These are phyloP conservation scores for Zapornia atra DNA, from an alignment of 2,113 vertebrate genomes.

Conservation along the genomic window DNA sequence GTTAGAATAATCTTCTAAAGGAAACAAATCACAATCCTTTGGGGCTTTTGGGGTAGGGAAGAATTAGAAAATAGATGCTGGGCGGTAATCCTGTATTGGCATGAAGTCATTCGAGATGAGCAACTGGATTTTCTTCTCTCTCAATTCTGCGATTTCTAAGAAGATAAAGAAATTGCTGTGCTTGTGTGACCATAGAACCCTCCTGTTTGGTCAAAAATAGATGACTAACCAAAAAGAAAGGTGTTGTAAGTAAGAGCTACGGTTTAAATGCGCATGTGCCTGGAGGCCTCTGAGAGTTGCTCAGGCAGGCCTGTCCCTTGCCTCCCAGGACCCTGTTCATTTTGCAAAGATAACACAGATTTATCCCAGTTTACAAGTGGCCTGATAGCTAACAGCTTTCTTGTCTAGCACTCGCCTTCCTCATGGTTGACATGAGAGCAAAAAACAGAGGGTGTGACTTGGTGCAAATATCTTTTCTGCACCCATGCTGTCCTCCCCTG, in stretches of 20 bases:
- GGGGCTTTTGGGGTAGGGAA: neutral
- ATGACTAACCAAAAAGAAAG: constrained; percentile 6
- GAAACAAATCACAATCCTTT: constrained; percentile 22
- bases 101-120: neutral
- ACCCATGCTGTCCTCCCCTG: neutral
- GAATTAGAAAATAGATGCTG: constrained; percentile 22
- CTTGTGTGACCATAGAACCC: neutral
- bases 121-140: constrained; percentile 10
- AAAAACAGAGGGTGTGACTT: constrained; percentile 15
- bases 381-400: neutral
- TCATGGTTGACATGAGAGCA: neutral
- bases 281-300: neutral
- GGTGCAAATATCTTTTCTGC: neutral
- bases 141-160: neutral
- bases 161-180: constrained; percentile 16
- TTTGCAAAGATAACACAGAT: neutral
- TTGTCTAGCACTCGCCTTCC: constrained; percentile 3
- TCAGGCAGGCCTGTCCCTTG: neutral
- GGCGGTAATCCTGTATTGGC: constrained; percentile 34
- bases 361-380: constrained; percentile 4
- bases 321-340: neutral
- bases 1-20: constrained; percentile 45
- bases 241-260: neutral
- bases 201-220: constrained; percentile 5
- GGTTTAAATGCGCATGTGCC: neutral